Evolutionary conservation across 1,140 invertebrate genomes (phyloP).

Genomic region (Ericerus pela): DNA sequence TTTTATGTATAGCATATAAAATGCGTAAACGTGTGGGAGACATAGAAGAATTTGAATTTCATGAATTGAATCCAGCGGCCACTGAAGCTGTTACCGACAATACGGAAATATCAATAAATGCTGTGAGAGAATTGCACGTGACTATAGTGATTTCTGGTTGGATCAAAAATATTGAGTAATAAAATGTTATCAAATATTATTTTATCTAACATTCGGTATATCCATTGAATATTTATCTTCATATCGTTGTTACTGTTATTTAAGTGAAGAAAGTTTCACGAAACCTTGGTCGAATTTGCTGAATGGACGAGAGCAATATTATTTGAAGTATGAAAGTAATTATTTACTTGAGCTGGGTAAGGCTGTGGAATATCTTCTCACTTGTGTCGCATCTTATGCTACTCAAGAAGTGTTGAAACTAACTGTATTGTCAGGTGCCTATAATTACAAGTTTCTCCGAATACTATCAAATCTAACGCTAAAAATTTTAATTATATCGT

Average conservation of each 20-base stretch:
- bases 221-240: neutral
- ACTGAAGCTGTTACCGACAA: neutral
- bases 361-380: slow-evolving; percentile 47
- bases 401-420: slow-evolving; percentile 59
- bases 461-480: neutral
- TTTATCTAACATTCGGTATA: neutral
- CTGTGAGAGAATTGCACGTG: slow-evolving; percentile 39
- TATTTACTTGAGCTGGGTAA: slow-evolving; percentile 50
- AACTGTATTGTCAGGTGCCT: slow-evolving; percentile 46
- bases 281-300: slow-evolving; percentile 44
- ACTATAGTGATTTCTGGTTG: slow-evolving; percentile 53
- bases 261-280: slow-evolving; percentile 33
- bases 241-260: slow-evolving; percentile 12
- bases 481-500: neutral
- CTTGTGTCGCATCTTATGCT: slow-evolving; percentile 47
- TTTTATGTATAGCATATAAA: slow-evolving; percentile 40
- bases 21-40: slow-evolving; percentile 56
- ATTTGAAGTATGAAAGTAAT: slow-evolving; percentile 48
- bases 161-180: slow-evolving; percentile 35
- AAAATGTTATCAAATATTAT: neutral
- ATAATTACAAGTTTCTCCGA: neutral
- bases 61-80: slow-evolving; percentile 31
- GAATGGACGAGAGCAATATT: slow-evolving; percentile 51
- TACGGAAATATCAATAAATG: slow-evolving; percentile 12
- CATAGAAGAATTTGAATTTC: slow-evolving; percentile 54